Percentiles rank a stretch among this genome's conserved stretches.
These are phyloP conservation scores for Mixornis gularis DNA, from an alignment of 2,113 vertebrate genomes.

Conservation along the genomic window DNA sequence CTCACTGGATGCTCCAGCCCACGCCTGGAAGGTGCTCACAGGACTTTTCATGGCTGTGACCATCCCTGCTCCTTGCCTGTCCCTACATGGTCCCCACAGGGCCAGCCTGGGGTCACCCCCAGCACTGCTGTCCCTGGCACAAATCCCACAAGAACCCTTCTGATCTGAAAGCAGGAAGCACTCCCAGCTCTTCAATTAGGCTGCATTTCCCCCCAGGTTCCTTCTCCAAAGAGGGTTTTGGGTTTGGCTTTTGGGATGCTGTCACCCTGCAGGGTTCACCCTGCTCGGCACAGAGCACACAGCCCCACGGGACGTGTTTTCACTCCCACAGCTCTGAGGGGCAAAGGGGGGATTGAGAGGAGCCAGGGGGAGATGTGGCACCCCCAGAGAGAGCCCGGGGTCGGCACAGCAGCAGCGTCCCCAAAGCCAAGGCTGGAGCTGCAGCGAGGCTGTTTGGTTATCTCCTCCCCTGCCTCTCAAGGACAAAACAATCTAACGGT, in stretches of 20 bases:
- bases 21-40: neutral
- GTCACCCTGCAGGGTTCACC: neutral
- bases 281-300: accelerated
- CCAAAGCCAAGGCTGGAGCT: neutral
- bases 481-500: neutral
- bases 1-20: neutral
- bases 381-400: neutral
- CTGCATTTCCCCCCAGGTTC: accelerated
- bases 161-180: neutral
- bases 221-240: neutral
- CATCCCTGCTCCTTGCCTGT: neutral
- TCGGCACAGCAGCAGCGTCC: neutral
- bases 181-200: neutral
- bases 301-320: neutral
- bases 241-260: accelerated
- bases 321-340: neutral
- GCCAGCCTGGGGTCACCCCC: neutral
- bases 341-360: accelerated
- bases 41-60: accelerated
- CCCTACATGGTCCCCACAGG: neutral
- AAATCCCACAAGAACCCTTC: neutral
- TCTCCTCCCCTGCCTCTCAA: neutral
- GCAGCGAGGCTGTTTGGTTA: neutral
- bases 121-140: neutral
- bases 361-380: neutral